Base-by-base conservation (phyloP, 2,888 invertebrate genomes). In the Thymelicus lineola region DNA sequence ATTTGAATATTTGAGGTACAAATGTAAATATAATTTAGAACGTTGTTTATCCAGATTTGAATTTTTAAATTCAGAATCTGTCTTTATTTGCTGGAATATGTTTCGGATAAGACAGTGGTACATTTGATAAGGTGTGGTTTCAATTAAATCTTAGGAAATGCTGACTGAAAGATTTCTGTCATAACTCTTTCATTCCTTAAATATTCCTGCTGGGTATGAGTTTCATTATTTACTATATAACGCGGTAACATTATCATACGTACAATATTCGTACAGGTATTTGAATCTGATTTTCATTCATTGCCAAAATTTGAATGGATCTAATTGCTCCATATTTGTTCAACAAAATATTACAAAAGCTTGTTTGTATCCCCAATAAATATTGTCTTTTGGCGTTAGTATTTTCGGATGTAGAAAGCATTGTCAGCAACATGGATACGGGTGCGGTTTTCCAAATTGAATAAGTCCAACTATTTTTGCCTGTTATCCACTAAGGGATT, bases 401-500 rank as follows among this genome's bases (percentile, higher is more conserved):
- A n/a, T n/a, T n/a, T n/a, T n/a, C 7, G 2, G 10, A 7, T 50
- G 9, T 9, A 17, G 17, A 53, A 53, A 53, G 53, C n/a, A n/a
- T 35, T 14, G 36, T 63, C 72, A 62, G 67, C 64, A 70, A 67
- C 53, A 15, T 35, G 70, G 68, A 59, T 48, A 55, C 42, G n/a
- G 17, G 17, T 28, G 62, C 17, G 64, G 64, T 68, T 70, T 57
- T 70, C 68, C 64, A 70, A 73, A 72, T 67, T 71, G 64, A 74
- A 70, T 74, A 65, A 72, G 20, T 46, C 55, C 67, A 48, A 69
- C 69, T 66, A 70, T 74, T 72, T 70, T 66, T 72, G 45, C 17
- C 50, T 10, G 64, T 55, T 65, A 55, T 64, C 53, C 53, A 50
- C 64, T 55, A 65, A 64, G 53, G 63, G 63, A 64, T 64, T 53